Evolutionary conservation across 2,888 invertebrate species (phyloP), one percentile per base, ranked within the genome.

Genomic region (Drepanosiphum platanoidis): DNA sequence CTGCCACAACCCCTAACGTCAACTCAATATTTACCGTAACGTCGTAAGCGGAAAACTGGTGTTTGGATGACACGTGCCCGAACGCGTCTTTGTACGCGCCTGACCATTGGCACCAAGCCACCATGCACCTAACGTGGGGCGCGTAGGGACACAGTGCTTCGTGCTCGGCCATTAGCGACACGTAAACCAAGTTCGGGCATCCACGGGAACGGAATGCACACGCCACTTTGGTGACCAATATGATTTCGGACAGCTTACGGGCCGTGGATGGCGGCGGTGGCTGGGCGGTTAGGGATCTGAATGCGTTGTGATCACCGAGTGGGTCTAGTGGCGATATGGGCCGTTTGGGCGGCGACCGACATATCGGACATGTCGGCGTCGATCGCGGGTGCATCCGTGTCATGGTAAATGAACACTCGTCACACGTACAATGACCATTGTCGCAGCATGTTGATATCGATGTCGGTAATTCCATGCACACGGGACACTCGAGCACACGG

Each of bases 401-500:
- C 46, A 80, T 58, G 3, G 36, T 36, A 36, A 1, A 11, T 70
- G 52, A 58, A 15, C 80, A 80, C 1, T 52, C 36, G 70, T 58
- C 52, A 30, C 80, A 80, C 52, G 30, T 30, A 1, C 34, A n/a
- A 36, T 80, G 80, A 11, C 80, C 80, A 52, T 80, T 80, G 11
- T 36, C 27, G 52, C 70, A 80, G 52, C 68, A 70, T 52, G 36
- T 58, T 5, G 58, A 36, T 22, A 80, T 52, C 36, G n/a, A 11
- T 7, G 34, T 11, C 2, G 70, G 11, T 52, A 80, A 22, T 7
- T 80, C 80, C 36, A 70, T 34, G 80, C 80, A 80, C 80, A 80
- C 80, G 27, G 80, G 80, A 30, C 80, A 80, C 30, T 70, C 18
- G 52, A 80, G 80, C 52, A 52, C 80, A 18, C 27, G 34, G 13